Percentiles rank a stretch among this genome's conserved stretches.
Conservation (phyloP, 35 echinoderm and acorn worm genomes). For the Lytechinus variegatus region DNA sequence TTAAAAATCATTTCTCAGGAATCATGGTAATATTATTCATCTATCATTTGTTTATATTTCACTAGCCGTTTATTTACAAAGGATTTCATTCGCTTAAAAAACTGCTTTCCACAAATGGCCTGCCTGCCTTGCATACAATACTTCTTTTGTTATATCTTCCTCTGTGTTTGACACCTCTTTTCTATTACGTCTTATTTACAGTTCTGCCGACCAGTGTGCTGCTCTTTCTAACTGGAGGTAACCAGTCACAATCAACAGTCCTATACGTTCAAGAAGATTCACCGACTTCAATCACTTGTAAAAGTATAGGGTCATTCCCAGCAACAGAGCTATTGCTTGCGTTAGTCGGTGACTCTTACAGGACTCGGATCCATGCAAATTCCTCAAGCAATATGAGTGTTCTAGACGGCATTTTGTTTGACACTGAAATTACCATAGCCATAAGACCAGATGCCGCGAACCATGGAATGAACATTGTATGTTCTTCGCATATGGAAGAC, state of each 20-base stretch:
- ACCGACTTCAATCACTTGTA: not conserved
- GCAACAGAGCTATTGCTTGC: not conserved
- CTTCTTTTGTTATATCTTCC: not conserved
- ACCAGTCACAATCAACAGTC: not conserved
- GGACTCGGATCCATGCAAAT: not conserved
- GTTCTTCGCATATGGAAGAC: not conserved
- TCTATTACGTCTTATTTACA: too few species aligned
- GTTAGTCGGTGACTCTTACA: not conserved
- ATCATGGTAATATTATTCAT: not conserved
- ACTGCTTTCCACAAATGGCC: too few species aligned
- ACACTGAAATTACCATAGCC: too few species aligned
- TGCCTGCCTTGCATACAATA: too few species aligned
- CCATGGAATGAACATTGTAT: not conserved
- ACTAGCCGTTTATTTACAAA: not conserved
- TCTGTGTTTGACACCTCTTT: not conserved
- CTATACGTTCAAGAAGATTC: too few species aligned
- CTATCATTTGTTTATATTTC: not conserved
- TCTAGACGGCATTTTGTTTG: not conserved
- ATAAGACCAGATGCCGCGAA: not conserved
- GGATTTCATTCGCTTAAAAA: not conserved
- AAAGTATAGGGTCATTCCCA: not conserved
- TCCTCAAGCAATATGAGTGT: not conserved
- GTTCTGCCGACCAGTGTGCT: not conserved
- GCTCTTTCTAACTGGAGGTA: not conserved
- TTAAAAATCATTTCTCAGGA: too few species aligned